These are phyloP conservation scores for Perodicticus potto DNA, from an alignment of 2,797 vertebrate genomes.

Conservation along the genomic window DNA sequence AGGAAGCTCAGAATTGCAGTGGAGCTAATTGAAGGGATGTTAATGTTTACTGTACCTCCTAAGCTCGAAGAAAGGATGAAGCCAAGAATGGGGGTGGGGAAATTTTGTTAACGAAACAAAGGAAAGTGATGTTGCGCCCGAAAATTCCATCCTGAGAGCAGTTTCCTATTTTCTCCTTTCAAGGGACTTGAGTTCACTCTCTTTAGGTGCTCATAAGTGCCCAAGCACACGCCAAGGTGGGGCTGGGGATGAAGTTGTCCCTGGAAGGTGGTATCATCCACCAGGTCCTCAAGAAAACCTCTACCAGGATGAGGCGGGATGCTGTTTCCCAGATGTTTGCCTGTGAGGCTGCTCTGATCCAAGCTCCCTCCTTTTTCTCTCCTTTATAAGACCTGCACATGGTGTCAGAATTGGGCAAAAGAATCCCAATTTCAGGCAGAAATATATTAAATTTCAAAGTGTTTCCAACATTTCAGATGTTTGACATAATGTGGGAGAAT, in stretches of 20 bases:
- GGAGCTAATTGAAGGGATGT: background rate
- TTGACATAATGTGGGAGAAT: fast-evolving
- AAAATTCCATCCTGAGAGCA: background rate
- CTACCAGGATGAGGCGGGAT: background rate
- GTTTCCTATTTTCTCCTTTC: too few relatives aligned
- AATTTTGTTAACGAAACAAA: background rate
- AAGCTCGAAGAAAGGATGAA: background rate
- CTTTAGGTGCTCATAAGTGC: background rate
- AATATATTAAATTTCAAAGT: too few relatives aligned
- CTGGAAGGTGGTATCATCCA: background rate
- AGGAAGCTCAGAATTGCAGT: background rate
- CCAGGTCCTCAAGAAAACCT: background rate
- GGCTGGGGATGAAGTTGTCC: background rate
- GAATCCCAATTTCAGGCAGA: background rate
- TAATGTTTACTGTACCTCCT: fast-evolving
- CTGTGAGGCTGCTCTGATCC: too few relatives aligned
- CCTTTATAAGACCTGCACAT: fast-evolving
- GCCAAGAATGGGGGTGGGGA: too few relatives aligned
- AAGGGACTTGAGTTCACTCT: background rate
- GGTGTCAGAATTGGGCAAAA: background rate
- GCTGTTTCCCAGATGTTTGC: background rate
- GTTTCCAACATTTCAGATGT: background rate
- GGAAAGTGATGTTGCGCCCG: fast-evolving
- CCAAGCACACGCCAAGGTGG: background rate
- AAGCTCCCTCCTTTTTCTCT: background rate